Conservation (phyloP, 2,888 invertebrate species). For the Macaria liturata region DNA sequence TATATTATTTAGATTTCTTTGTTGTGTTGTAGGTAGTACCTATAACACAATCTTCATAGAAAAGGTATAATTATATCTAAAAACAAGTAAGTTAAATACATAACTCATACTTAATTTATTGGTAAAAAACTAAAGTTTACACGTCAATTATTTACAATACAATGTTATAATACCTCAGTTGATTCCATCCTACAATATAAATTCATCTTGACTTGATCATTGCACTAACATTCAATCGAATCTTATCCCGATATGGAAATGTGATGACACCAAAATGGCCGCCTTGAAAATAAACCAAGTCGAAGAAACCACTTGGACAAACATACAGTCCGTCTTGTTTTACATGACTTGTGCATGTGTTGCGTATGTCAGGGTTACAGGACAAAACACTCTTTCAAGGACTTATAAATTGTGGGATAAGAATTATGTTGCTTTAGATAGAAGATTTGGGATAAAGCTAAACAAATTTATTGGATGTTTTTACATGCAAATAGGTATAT, state of each 20-base stretch:
- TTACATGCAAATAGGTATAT: no score
- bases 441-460: no score
- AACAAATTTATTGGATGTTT: no score
- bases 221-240: background rate
- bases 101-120: no score
- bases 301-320: constrained; percentile 6
- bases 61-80: no score
- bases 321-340: constrained; percentile 36
- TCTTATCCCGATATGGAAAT: background rate
- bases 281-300: constrained; percentile 12
- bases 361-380: background rate
- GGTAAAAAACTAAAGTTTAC: no score
- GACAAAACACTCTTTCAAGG: background rate
- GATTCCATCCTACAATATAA: background rate
- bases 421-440: background rate
- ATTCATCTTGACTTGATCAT: no score
- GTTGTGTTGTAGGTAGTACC: no score
- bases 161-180: background rate
- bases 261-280: constrained; percentile 2
- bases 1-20: no score
- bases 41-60: no score
- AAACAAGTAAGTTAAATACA: no score
- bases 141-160: no score
- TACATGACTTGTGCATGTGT: constrained; percentile 31
- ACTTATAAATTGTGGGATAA: constrained; percentile 1